A percentile compares a stretch with the other conserved stretches of the same genome.
These are phyloP conservation scores for Pan paniscus DNA, from an alignment of 2,113 vertebrate species.

Conservation along the genomic window DNA sequence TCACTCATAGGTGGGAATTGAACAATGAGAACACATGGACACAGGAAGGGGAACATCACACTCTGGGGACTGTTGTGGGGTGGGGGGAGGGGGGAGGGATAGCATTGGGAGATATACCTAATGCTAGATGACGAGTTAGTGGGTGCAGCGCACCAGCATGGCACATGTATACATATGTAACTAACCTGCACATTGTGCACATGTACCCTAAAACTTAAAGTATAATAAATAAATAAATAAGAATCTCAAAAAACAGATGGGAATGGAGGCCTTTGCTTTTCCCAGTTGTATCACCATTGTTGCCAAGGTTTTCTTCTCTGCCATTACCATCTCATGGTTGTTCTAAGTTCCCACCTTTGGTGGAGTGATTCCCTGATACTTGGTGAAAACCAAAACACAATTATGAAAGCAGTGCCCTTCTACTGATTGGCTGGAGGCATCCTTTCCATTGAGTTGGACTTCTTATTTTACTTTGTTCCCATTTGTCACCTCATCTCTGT, in stretches of 20 bases:
- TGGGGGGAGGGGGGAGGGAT: no score
- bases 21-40: no score
- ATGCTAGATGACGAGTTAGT: no score
- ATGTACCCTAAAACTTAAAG: no score
- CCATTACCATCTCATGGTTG: background rate
- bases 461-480: background rate
- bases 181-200: no score
- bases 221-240: background rate
- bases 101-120: no score
- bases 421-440: background rate
- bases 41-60: no score
- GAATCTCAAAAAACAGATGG: background rate
- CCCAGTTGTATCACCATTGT: background rate
- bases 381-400: background rate
- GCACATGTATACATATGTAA: no score
- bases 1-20: no score
- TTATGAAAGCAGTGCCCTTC: background rate
- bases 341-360: background rate
- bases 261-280: background rate
- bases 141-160: no score
- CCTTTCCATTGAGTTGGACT: background rate
- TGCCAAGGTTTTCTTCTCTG: conserved; percentile 32
- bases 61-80: no score
- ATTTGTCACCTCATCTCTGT: background rate
- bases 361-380: conserved; percentile 33